Evolutionary conservation across 2,888 invertebrate genomes (phyloP).

Genomic region (Coremacera marginata): DNA sequence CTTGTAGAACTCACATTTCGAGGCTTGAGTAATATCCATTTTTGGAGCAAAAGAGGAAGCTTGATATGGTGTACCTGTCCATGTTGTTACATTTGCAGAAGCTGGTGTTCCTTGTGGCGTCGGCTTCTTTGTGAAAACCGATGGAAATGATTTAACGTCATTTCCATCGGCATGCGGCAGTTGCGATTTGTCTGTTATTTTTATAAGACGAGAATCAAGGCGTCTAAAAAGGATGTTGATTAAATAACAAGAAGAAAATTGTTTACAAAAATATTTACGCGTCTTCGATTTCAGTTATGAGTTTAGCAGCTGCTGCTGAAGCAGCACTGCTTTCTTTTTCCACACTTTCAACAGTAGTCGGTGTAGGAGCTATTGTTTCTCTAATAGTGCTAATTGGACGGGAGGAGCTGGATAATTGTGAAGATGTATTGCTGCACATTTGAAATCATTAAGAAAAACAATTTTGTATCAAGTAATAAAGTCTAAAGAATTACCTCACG

Average conservation of each 20-base stretch:
- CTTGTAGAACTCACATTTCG: constrained; percentile 63
- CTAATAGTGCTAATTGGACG: constrained; percentile 31
- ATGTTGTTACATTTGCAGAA: background rate
- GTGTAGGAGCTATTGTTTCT: constrained; percentile 18
- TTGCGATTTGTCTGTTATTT: constrained; percentile 49
- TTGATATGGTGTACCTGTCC: constrained; percentile 47
- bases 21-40: constrained; percentile 54
- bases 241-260: background rate
- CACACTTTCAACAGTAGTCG: background rate
- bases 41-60: constrained; percentile 55
- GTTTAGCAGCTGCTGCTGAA: constrained; percentile 44
- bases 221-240: constrained; percentile 49
- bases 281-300: constrained; percentile 57
- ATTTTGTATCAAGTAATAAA: background rate
- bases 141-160: constrained; percentile 49
- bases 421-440: constrained; percentile 12
- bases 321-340: background rate
- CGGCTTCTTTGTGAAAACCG: constrained; percentile 45
- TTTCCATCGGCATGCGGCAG: constrained; percentile 43
- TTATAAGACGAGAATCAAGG: constrained; percentile 60
- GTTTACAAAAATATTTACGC: constrained; percentile 46
- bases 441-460: background rate
- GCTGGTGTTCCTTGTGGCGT: constrained; percentile 18
- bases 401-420: constrained; percentile 52
- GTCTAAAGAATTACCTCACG: constrained; percentile 51